Percentiles rank a stretch among this genome's conserved stretches.
These are phyloP conservation scores for Euphonia xanthogaster DNA, from an alignment of 2,797 vertebrate species.

Conservation along the genomic window DNA sequence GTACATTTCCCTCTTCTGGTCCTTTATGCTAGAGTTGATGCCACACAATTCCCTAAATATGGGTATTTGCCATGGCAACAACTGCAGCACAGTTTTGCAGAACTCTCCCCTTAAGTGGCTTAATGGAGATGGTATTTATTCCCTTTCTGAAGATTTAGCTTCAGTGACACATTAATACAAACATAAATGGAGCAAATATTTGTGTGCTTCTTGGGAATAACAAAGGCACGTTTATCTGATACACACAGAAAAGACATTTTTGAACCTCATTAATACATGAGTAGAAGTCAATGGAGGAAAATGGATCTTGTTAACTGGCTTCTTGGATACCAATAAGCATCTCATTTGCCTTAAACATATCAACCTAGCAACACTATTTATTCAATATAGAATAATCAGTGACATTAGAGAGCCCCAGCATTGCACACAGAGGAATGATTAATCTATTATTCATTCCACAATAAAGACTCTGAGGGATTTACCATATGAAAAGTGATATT, in stretches of 20 bases:
- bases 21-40: background rate
- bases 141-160: conserved; percentile 64
- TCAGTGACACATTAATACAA: conserved; percentile 65
- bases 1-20: background rate
- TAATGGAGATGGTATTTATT: conserved; percentile 60
- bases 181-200: conserved; percentile 69
- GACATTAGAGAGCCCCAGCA: conserved; percentile 48
- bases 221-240: conserved; percentile 66
- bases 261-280: conserved; percentile 72
- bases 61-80: conserved; percentile 56
- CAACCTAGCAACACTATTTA: conserved; percentile 70
- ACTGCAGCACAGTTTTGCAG: conserved; percentile 13
- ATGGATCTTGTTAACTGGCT: conserved; percentile 69
- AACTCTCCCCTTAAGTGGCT: conserved; percentile 51
- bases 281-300: conserved; percentile 71
- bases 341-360: conserved; percentile 72
- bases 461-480: conserved; percentile 52
- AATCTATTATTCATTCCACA: conserved; percentile 67
- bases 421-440: conserved; percentile 60
- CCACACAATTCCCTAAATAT: conserved; percentile 34
- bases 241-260: conserved; percentile 65
- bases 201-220: conserved; percentile 64
- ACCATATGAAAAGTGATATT: conserved; percentile 43
- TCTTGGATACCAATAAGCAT: conserved; percentile 71
- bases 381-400: conserved; percentile 70